Conservation (phyloP, 2,888 invertebrate species). For the Cheilosia variabilis region DNA sequence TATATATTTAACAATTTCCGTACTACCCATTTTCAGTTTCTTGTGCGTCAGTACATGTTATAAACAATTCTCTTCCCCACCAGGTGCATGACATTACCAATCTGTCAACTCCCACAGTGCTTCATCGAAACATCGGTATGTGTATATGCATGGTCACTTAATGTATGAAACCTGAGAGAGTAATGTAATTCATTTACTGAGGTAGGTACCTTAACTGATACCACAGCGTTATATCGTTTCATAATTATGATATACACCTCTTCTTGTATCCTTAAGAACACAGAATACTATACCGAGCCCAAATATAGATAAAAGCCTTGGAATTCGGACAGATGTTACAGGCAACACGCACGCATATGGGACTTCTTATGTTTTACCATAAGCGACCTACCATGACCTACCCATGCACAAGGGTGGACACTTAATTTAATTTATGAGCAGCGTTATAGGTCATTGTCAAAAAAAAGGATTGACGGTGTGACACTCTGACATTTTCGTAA, state of each 20-base stretch:
- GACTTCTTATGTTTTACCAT: constrained; percentile 9
- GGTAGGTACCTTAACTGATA: background rate
- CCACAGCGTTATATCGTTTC: constrained; percentile 18
- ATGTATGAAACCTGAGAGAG: background rate
- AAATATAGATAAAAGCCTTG: constrained; percentile 37
- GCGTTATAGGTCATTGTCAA: constrained; percentile 62
- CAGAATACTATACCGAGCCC: constrained; percentile 12
- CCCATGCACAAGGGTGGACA: constrained; percentile 53
- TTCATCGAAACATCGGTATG: background rate
- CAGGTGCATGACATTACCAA: constrained; percentile 10
- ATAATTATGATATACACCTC: constrained; percentile 8
- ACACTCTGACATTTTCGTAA: constrained; percentile 60
- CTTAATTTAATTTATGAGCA: constrained; percentile 46
- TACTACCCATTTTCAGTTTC: background rate
- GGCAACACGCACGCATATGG: constrained; percentile 44
- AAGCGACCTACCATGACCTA: constrained; percentile 21
- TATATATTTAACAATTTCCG: background rate
- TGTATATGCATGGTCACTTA: constrained; percentile 1
- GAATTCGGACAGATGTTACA: constrained; percentile 55
- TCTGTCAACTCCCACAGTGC: background rate
- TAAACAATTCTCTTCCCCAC: background rate
- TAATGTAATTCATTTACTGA: background rate
- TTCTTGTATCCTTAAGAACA: constrained; percentile 2
- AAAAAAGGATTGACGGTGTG: constrained; percentile 62
- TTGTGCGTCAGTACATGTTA: background rate